These are phyloP conservation scores for Liolophura sinensis DNA, from an alignment of 1,140 invertebrate genomes.

Conservation along the genomic window DNA sequence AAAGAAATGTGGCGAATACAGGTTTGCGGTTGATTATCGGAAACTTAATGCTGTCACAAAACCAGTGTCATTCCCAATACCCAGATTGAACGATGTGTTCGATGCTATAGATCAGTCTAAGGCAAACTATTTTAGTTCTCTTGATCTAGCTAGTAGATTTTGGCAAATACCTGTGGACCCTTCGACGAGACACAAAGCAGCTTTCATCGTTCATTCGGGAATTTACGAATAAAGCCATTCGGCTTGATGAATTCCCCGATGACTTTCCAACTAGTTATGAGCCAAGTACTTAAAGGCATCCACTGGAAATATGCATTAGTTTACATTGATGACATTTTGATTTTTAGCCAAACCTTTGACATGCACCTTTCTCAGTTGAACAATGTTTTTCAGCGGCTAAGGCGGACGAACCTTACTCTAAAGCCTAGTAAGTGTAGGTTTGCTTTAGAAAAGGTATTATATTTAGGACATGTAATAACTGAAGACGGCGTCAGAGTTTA, in stretches of 20 bases:
- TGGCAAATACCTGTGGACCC: constrained; percentile 5
- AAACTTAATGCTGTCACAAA: constrained; percentile 1
- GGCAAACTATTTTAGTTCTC: neutral
- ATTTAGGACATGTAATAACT: constrained; percentile 15
- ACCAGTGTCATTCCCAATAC: neutral
- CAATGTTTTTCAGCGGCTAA: constrained; percentile 47
- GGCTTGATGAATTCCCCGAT: constrained; percentile 54
- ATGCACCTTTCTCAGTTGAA: constrained; percentile 54
- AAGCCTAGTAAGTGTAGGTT: constrained; percentile 20
- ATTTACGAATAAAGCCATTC: constrained; percentile 55
- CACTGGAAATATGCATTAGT: constrained; percentile 30
- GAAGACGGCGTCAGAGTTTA: constrained; percentile 10
- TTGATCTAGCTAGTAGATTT: neutral
- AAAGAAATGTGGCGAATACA: constrained; percentile 3
- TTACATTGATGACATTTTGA: constrained; percentile 62
- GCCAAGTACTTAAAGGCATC: constrained; percentile 46
- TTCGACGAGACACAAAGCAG: neutral
- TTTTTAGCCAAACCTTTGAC: constrained; percentile 47
- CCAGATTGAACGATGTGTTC: no score
- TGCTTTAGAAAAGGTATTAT: constrained; percentile 5
- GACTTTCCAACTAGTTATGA: constrained; percentile 61
- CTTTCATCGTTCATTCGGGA: constrained; percentile 22
- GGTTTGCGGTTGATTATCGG: constrained; percentile 6
- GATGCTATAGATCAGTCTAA: neutral
- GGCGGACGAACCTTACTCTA: constrained; percentile 13